phyloP scores from a whole-genome alignment of 2,888 invertebrate species.

The Gonocerus acuteangulatus region DNA sequence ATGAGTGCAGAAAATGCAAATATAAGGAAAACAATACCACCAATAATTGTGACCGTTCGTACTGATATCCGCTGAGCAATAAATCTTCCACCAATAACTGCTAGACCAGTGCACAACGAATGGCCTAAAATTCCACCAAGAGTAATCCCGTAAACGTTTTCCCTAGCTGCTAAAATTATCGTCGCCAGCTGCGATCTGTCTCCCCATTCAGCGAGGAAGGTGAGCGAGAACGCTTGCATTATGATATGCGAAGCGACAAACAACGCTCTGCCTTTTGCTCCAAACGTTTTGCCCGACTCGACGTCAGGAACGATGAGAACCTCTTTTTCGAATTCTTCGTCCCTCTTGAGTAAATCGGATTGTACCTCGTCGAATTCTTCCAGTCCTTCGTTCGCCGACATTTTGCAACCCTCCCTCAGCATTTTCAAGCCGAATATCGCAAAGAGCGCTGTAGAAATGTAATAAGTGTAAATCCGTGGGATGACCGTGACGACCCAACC shows the following conservation, averaged over 20 bases:
- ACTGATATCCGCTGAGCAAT: slow-evolving; percentile 96
- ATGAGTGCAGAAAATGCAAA: slow-evolving; percentile 90
- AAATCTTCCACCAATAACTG: slow-evolving; percentile 93
- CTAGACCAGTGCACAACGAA: slow-evolving; percentile 91
- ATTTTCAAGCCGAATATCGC: slow-evolving; percentile 96
- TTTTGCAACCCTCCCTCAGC: slow-evolving; percentile 91
- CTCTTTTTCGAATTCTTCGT: slow-evolving; percentile 69
- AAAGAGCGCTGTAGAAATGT: slow-evolving; percentile 91
- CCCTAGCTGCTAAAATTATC: slow-evolving; percentile 91
- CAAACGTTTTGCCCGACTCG: slow-evolving; percentile 33
- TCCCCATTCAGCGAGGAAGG: slow-evolving; percentile 99
- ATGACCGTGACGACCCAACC: slow-evolving; percentile 92
- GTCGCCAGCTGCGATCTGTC: slow-evolving; percentile 96
- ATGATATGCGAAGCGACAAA: slow-evolving; percentile 66
- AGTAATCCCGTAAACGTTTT: slow-evolving; percentile 86
- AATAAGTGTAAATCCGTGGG: slow-evolving; percentile 88
- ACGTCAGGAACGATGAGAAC: slow-evolving; percentile 37
- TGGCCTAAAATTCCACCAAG: slow-evolving; percentile 91
- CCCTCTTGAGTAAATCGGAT: slow-evolving; percentile 81
- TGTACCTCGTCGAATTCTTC: slow-evolving; percentile 97
- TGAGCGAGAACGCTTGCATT: slow-evolving; percentile 88
- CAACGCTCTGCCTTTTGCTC: slow-evolving; percentile 40
- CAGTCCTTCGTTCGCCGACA: slow-evolving; percentile 87
- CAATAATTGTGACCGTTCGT: slow-evolving; percentile 91
- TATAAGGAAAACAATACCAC: slow-evolving; percentile 88